Conservation (phyloP, 2,888 invertebrate species). For the Achlya flavicornis region DNA sequence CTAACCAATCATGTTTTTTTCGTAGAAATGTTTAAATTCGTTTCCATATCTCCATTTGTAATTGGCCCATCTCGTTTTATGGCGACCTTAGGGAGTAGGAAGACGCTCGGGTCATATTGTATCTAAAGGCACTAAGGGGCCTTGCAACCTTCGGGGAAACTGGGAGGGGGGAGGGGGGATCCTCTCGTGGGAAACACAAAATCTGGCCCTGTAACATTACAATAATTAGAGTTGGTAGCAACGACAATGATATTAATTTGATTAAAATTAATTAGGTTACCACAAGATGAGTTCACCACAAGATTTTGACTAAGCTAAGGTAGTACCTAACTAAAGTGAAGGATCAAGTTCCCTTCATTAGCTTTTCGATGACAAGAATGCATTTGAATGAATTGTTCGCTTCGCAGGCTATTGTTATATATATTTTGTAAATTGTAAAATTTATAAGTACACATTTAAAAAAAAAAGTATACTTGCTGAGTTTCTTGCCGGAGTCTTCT, state of each 20-base stretch:
- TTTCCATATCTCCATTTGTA: conserved; percentile 31
- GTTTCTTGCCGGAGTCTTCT: no score
- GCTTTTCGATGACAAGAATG: no score
- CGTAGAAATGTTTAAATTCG: conserved; percentile 24
- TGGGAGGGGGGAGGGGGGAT: not conserved
- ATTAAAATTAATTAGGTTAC: not conserved
- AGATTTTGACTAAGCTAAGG: not conserved
- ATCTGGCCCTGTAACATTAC: not conserved
- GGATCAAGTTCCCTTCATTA: no score
- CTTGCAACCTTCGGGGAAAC: not conserved
- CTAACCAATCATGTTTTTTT: conserved; percentile 17
- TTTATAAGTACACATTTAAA: no score
- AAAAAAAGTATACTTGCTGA: no score
- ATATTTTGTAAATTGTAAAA: no score
- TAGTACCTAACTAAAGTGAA: no score
- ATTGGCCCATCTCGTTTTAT: conserved; percentile 16
- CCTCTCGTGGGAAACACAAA: conserved; percentile 1
- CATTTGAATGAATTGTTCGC: no score
- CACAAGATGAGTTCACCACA: not conserved
- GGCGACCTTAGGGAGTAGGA: conserved; percentile 5
- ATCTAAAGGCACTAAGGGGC: not conserved
- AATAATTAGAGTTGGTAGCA: conserved; percentile 1
- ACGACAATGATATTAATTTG: not conserved
- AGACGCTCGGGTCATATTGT: not conserved
- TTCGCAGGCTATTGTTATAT: no score